phyloP scores from a whole-genome alignment of 2,797 vertebrate species.

The Cossypha dichroa region DNA sequence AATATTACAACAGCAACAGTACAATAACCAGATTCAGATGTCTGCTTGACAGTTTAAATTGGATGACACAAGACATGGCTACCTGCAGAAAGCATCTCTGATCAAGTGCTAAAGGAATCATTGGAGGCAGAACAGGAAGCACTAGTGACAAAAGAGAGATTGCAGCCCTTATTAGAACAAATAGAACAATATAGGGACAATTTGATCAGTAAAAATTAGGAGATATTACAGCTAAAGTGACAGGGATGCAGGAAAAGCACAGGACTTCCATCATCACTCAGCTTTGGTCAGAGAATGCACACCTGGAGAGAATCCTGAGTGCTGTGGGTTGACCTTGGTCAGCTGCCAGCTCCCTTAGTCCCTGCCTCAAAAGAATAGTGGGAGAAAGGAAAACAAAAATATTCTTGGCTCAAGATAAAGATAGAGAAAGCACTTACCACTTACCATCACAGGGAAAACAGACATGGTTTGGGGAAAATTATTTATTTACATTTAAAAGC shows the following conservation, averaged over 20 bases:
- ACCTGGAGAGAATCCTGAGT: constrained; percentile 43
- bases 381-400: background rate
- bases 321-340: background rate
- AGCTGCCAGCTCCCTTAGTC: background rate
- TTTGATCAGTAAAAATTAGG: constrained; percentile 77
- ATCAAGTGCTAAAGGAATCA: constrained; percentile 73
- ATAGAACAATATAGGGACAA: constrained; percentile 77
- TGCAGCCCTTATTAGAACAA: constrained; percentile 73
- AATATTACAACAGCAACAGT: constrained; percentile 80
- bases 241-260: constrained; percentile 74
- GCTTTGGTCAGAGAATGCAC: constrained; percentile 48
- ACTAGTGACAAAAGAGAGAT: constrained; percentile 79
- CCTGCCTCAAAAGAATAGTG: background rate
- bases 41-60: constrained; percentile 83
- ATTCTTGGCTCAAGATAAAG: background rate
- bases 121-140: constrained; percentile 76
- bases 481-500: background rate
- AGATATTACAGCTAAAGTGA: constrained; percentile 78
- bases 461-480: background rate
- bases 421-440: background rate
- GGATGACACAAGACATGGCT: constrained; percentile 80
- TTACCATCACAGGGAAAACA: background rate
- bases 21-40: constrained; percentile 83
- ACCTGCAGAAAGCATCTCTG: constrained; percentile 54
- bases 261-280: constrained; percentile 5